A percentile compares a stretch with the other conserved stretches of the same genome.
These are phyloP conservation scores for Lerista edwardsae DNA, from an alignment of 2,797 vertebrate genomes.

Conservation along the genomic window DNA sequence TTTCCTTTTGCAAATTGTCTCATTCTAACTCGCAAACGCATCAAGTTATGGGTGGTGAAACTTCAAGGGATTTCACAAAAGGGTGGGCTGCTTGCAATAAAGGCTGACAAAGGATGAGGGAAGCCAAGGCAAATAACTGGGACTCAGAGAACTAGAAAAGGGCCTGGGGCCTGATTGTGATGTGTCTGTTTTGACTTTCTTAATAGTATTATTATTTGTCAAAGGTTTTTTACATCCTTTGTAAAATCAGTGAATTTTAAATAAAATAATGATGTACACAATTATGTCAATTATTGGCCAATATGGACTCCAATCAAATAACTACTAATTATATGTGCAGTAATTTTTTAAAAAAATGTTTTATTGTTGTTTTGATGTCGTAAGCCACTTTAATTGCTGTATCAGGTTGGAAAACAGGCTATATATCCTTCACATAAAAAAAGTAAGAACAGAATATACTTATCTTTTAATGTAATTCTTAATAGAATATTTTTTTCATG, in stretches of 20 bases:
- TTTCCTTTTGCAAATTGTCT: background rate
- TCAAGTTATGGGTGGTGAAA: background rate
- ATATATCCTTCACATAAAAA: too few species aligned
- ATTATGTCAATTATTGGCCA: background rate
- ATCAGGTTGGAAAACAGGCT: too few species aligned
- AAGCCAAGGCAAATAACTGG: too few species aligned
- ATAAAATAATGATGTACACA: background rate
- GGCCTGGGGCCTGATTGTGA: background rate
- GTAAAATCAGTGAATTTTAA: background rate
- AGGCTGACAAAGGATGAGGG: too few species aligned
- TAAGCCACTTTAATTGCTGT: too few species aligned
- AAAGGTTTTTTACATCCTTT: background rate
- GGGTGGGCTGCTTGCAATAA: background rate
- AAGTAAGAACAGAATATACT: too few species aligned
- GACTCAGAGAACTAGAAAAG: too few species aligned
- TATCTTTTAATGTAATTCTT: background rate
- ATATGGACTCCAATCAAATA: background rate
- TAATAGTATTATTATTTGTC: background rate
- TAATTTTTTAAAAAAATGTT: too few species aligned
- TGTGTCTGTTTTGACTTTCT: background rate
- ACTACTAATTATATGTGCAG: background rate
- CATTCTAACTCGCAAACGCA: background rate
- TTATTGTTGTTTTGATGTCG: too few species aligned
- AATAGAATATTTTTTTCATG: background rate
- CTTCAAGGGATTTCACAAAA: background rate